Evolutionary conservation across 2,888 invertebrate species (phyloP).

Genomic region (Pachycephus smyrnensis): DNA sequence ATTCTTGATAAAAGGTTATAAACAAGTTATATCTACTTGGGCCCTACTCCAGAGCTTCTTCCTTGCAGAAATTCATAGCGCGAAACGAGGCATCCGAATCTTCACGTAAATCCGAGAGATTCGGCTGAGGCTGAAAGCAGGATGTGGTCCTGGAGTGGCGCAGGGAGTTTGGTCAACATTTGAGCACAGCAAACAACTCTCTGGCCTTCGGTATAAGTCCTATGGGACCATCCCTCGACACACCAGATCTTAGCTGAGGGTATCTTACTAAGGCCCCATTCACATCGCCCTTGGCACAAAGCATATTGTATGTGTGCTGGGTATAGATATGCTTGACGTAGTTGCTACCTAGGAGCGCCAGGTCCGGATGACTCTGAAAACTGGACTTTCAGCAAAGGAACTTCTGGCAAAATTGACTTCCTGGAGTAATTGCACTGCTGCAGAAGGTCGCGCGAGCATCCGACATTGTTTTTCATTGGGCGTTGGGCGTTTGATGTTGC

Average conservation of each 20-base stretch:
- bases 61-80: not conserved
- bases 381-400: not conserved
- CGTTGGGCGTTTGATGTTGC: not conserved
- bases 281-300: slow-evolving; percentile 35
- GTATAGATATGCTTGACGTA: not conserved
- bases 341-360: not conserved
- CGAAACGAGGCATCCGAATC: not conserved
- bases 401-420: not conserved
- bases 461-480: not conserved
- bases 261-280: slow-evolving; percentile 20
- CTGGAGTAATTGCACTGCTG: not conserved
- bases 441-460: not conserved
- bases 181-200: slow-evolving; percentile 54
- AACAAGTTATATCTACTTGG: not conserved
- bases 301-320: slow-evolving; percentile 43
- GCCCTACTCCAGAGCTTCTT: not conserved
- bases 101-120: slow-evolving; percentile 5
- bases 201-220: slow-evolving; percentile 36
- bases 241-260: slow-evolving; percentile 31
- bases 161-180: slow-evolving; percentile 58
- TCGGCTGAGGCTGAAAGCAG: slow-evolving; percentile 47
- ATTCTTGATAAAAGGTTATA: not conserved
- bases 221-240: slow-evolving; percentile 36
- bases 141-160: slow-evolving; percentile 47
- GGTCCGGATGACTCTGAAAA: not conserved